Conservation (phyloP, 2,113 vertebrate genomes). For the Perognathus longimembris region DNA sequence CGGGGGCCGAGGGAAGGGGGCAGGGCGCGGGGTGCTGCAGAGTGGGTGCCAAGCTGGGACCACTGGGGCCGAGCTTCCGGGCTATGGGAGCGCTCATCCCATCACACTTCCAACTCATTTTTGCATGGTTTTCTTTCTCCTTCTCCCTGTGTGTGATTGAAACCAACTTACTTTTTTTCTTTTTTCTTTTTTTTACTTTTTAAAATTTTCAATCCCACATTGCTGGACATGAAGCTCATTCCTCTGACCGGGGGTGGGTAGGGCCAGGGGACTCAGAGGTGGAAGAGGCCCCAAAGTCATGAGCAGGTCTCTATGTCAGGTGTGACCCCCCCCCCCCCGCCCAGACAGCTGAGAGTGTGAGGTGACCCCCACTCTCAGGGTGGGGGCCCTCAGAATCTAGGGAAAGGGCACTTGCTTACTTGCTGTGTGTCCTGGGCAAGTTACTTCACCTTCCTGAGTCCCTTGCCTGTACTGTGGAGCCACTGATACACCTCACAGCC, state of each 20-base stretch:
- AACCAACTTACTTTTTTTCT: constrained; percentile 71
- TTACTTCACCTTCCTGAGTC: neutral
- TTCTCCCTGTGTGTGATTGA: constrained; percentile 49
- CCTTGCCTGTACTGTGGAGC: neutral
- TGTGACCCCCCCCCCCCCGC: constrained; percentile 3
- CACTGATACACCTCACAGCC: neutral
- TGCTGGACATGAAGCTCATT: constrained; percentile 72
- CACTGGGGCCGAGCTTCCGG: neutral
- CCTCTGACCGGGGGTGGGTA: constrained; percentile 50
- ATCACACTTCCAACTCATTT: constrained; percentile 49
- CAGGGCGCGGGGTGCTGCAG: too few relatives aligned
- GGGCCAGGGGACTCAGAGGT: neutral
- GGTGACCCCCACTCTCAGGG: neutral
- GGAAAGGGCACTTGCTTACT: neutral
- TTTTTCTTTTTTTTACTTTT: constrained; percentile 56
- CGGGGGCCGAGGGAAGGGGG: neutral
- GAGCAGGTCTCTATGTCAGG: neutral
- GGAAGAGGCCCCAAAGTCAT: neutral
- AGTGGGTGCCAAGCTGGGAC: neutral
- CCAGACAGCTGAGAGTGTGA: constrained; percentile 10
- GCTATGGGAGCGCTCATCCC: constrained; percentile 28
- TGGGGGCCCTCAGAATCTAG: neutral
- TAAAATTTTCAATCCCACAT: constrained; percentile 70
- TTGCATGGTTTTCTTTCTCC: constrained; percentile 58
- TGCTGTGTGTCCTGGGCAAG: neutral